Percentiles rank a stretch among this genome's conserved stretches.
phyloP scores from a whole-genome alignment of 64 coral and sea anemone species.

The Anthopleura sola region DNA sequence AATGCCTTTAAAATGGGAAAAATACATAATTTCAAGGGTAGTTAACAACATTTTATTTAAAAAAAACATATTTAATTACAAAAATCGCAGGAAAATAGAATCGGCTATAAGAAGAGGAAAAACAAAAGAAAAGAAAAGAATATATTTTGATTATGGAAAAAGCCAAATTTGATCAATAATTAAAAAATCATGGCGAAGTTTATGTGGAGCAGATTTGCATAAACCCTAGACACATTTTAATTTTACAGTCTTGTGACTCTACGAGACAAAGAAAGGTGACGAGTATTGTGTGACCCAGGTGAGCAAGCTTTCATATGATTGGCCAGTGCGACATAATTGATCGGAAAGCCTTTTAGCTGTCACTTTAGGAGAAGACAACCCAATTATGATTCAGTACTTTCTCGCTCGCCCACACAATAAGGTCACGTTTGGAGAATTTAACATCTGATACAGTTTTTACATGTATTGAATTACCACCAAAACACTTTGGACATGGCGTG shows the following conservation, averaged over 20 bases:
- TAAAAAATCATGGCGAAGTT: conserved; percentile 17
- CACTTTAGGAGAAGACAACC: neutral
- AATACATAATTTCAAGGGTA: neutral
- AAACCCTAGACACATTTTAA: conserved; percentile 73
- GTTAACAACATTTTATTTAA: neutral
- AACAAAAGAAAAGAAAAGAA: neutral
- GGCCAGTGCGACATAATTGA: conserved; percentile 5
- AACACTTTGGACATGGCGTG: neutral
- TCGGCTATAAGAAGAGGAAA: neutral
- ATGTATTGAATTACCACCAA: neutral
- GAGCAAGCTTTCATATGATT: conserved; percentile 33
- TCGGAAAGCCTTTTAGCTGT: conserved; percentile 21
- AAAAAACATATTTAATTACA: neutral
- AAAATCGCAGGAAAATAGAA: neutral
- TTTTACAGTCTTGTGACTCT: conserved; percentile 35
- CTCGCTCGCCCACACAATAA: conserved; percentile 23
- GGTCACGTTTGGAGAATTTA: conserved; percentile 30
- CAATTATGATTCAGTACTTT: conserved; percentile 20
- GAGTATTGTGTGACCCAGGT: conserved; percentile 28
- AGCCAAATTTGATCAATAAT: conserved; percentile 36
- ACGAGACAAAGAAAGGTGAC: neutral
- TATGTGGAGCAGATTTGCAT: conserved; percentile 59
- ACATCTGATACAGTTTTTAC: neutral
- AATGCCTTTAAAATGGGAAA: too few relatives aligned
- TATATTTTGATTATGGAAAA: neutral